A percentile compares a stretch with the other conserved stretches of the same genome.
phyloP scores from a whole-genome alignment of 2,113 vertebrate species.

The Python bivittatus region DNA sequence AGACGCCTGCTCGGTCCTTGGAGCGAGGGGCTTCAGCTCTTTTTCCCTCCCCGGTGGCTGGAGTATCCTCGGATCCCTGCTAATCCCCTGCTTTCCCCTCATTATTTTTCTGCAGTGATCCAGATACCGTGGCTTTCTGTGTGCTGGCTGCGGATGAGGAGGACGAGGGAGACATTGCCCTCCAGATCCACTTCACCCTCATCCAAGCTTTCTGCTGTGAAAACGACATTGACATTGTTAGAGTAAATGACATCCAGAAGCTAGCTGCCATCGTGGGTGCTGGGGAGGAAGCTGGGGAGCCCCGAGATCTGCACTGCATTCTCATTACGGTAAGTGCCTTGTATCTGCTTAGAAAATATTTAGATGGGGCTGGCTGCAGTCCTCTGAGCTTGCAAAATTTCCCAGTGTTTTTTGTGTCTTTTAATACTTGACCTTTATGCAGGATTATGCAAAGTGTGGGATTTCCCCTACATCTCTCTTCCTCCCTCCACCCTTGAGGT shows the following conservation, averaged over 20 bases:
- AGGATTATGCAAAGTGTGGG: neutral
- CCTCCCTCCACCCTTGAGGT: too few species aligned
- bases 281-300: conserved; percentile 79
- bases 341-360: neutral
- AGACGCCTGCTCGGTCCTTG: neutral
- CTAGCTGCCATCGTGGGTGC: conserved; percentile 86
- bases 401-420: neutral
- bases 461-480: neutral
- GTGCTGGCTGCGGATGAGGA: conserved; percentile 91
- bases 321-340: conserved; percentile 88
- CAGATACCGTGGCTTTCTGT: conserved; percentile 94
- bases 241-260: conserved; percentile 87
- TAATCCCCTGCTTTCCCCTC: neutral
- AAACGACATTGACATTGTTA: conserved; percentile 95
- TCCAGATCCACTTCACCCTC: conserved; percentile 98
- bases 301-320: conserved; percentile 93
- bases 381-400: neutral
- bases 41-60: fast-evolving
- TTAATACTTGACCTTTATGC: neutral
- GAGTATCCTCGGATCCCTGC: fast-evolving
- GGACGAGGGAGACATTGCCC: conserved; percentile 92
- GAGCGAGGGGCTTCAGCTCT: neutral
- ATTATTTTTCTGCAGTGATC: conserved; percentile 77
- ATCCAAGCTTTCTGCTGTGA: conserved; percentile 99
- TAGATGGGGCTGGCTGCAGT: neutral